Conservation (phyloP, 2,888 invertebrate genomes). For the Venusia cambrica region DNA sequence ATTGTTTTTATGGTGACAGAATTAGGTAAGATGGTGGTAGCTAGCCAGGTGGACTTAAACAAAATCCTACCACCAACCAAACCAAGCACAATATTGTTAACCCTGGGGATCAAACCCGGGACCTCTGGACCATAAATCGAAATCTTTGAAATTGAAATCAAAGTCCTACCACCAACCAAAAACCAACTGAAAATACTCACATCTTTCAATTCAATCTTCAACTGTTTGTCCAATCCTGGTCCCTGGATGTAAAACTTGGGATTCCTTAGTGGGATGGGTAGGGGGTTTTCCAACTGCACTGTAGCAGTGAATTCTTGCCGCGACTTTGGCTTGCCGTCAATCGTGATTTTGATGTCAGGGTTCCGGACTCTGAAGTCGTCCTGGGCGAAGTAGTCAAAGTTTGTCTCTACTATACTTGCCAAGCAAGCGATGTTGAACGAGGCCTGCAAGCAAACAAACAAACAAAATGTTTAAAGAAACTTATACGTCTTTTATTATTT, state of each 20-base stretch:
- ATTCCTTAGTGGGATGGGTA: constrained; percentile 88
- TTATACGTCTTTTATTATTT: too few relatives aligned
- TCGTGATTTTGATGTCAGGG: constrained; percentile 91
- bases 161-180: too few relatives aligned
- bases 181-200: constrained; percentile 55
- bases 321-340: constrained; percentile 79
- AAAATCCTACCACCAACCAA: too few relatives aligned
- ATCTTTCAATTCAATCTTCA: constrained; percentile 86
- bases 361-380: constrained; percentile 94
- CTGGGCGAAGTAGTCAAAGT: constrained; percentile 93
- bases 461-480: too few relatives aligned
- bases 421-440: constrained; percentile 92
- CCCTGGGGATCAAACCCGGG: too few relatives aligned
- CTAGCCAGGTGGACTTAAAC: too few relatives aligned
- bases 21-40: too few relatives aligned
- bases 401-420: constrained; percentile 88
- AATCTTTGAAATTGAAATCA: too few relatives aligned
- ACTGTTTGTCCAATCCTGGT: constrained; percentile 87
- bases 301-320: constrained; percentile 79
- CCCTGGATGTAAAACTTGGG: constrained; percentile 91
- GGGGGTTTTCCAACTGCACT: constrained; percentile 88
- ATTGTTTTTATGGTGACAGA: too few relatives aligned
- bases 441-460: constrained; percentile 70
- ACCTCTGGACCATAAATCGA: too few relatives aligned
- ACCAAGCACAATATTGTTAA: too few relatives aligned